Base-by-base conservation (phyloP, 2,797 vertebrate genomes). In the Helarctos malayanus region DNA sequence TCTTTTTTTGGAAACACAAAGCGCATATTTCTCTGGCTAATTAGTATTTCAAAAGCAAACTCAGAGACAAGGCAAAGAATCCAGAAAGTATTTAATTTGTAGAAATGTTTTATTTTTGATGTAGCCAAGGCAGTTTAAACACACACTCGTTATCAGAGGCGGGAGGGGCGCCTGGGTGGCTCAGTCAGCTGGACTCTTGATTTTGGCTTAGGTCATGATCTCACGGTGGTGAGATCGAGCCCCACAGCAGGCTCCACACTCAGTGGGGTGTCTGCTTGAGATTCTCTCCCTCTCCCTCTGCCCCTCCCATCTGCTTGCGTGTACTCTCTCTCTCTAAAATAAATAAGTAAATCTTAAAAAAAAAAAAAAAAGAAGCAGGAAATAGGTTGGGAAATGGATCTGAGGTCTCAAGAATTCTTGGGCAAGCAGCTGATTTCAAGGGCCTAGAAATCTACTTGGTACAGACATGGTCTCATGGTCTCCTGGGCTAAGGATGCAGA, bases 81-180 rank as follows among this genome's bases (percentile, higher is more conserved):
- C 63, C 35, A 94, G 86, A 89, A 90, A n/a, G 38, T 52, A 81
- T 97, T 93, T 83, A 80, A 92, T 92, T 88, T 96, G 65, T 76
- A 79, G 81, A 90, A 96, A 85, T 90, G 65, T 90, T 97, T 94
- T 90, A n/a, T 79, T 92, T 96, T 97, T 79, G n/a, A 94, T 63
- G 19, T 25, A 87, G 93, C 52, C 49, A 61, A 84, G 15, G 65
- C 14, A 9, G 7, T 94, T 95, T 76, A 91, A 91, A 93, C 47
- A 82, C 16, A 78, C 2, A 5, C 32, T 94, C 18, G 61, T 78
- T 63, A 63, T 85, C 29, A 78, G 79, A 93, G 93, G 83, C 35
- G 63, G 49, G n/a, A 49, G 87, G 47, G 15, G 38, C 4, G 4
- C n/a, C n/a, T 68, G n/a, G n/a, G 18, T 68, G 18, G 65, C 65